phyloP scores from a whole-genome alignment of 2,797 vertebrate genomes.

The Trachurus trachurus region DNA sequence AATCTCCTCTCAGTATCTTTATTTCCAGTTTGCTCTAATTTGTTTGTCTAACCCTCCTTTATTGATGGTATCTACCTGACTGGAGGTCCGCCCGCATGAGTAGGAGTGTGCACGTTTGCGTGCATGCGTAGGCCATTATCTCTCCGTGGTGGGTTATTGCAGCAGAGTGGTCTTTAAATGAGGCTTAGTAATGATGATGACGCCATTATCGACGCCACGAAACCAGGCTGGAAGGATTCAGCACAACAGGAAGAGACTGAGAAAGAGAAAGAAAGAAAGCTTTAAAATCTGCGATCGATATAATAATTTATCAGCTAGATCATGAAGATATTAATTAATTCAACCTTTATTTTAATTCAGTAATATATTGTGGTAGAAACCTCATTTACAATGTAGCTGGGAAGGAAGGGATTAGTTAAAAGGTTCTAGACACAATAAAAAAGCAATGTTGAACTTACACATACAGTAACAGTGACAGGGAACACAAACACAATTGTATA shows the following conservation, averaged over 20 bases:
- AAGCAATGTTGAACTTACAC: no score
- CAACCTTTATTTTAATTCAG: no score
- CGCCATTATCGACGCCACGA: not conserved
- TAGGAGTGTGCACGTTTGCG: not conserved
- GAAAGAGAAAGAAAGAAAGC: not conserved
- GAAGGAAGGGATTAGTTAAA: no score
- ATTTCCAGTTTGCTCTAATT: not conserved
- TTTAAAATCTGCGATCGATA: no score
- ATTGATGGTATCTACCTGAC: not conserved
- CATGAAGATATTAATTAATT: no score
- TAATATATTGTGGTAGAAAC: no score
- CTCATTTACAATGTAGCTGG: no score
- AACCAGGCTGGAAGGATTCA: not conserved
- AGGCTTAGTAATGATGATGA: constrained; percentile 16
- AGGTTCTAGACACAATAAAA: no score
- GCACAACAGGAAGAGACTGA: not conserved
- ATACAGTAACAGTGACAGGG: no score
- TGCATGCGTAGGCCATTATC: not conserved
- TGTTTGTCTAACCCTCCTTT: not conserved
- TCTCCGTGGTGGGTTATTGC: not conserved
- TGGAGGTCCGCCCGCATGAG: not conserved
- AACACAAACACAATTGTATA: no score
- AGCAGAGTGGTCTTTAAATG: constrained; percentile 20
- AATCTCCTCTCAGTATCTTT: not conserved
- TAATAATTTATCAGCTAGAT: no score